Conservation (phyloP, 2,888 invertebrate species). For the Dynastes grantii region DNA sequence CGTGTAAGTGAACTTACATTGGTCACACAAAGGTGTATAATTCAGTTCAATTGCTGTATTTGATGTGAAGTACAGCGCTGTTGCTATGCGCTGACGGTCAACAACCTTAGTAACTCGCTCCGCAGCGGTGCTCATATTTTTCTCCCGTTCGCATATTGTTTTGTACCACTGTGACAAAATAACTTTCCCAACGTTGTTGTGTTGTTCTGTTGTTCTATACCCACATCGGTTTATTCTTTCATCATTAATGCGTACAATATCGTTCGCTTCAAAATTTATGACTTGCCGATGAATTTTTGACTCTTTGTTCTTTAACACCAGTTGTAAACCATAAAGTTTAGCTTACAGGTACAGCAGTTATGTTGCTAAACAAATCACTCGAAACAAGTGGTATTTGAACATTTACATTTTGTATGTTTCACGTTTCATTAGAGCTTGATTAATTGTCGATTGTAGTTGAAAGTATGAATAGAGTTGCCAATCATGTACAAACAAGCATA, state of each 20-base stretch:
- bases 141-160: constrained; percentile 48
- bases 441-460: too few relatives aligned
- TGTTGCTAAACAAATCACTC: too few relatives aligned
- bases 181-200: constrained; percentile 43
- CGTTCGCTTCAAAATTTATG: constrained; percentile 24
- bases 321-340: too few relatives aligned
- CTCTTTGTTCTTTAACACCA: neutral
- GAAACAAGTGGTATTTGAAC: too few relatives aligned
- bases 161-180: constrained; percentile 47
- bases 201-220: constrained; percentile 34
- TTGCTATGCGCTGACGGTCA: constrained; percentile 55
- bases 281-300: neutral
- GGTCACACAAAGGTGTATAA: constrained; percentile 51
- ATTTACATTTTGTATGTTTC: too few relatives aligned
- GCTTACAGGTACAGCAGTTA: too few relatives aligned
- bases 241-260: constrained; percentile 23
- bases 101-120: constrained; percentile 53
- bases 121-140: constrained; percentile 47
- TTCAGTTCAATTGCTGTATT: constrained; percentile 53
- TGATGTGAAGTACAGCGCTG: constrained; percentile 54
- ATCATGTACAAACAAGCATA: too few relatives aligned
- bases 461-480: too few relatives aligned
- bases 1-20: constrained; percentile 46
- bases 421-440: too few relatives aligned
- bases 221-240: constrained; percentile 40